Percentiles rank a stretch among this genome's conserved stretches.
These are phyloP conservation scores for Chloroceryle inda DNA, from an alignment of 2,797 vertebrate genomes.

Conservation along the genomic window DNA sequence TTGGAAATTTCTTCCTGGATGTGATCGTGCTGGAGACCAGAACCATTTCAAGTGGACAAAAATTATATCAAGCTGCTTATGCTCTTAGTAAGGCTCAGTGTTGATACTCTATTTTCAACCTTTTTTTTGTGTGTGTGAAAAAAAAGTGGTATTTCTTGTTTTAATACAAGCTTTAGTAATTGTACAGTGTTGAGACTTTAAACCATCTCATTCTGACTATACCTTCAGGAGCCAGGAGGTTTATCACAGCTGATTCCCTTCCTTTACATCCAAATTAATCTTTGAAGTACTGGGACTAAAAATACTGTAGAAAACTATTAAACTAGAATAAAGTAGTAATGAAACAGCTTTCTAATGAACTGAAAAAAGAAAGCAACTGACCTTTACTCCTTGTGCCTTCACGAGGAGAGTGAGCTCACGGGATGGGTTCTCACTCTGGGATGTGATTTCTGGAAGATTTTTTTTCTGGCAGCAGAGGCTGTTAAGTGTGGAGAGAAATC, in stretches of 20 bases:
- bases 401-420: fast-evolving
- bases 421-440: neutral
- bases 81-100: neutral
- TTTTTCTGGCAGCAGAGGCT: neutral
- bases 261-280: neutral
- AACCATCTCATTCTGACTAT: neutral
- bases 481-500: neutral
- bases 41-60: slow-evolving; percentile 29
- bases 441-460: neutral
- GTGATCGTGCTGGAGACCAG: neutral
- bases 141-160: neutral
- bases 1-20: slow-evolving; percentile 21
- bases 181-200: neutral
- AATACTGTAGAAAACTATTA: neutral
- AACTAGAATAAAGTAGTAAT: neutral
- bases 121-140: neutral
- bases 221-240: neutral
- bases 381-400: neutral
- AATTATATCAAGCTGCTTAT: neutral
- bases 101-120: neutral
- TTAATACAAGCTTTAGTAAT: neutral
- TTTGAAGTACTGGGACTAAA: neutral
- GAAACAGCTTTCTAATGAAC: neutral
- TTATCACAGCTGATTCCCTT: neutral
- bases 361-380: neutral